A percentile compares a stretch with the other conserved stretches of the same genome.
Evolutionary conservation across 2,113 vertebrate genomes (phyloP).

Genomic region (Melanerpes formicivorus): DNA sequence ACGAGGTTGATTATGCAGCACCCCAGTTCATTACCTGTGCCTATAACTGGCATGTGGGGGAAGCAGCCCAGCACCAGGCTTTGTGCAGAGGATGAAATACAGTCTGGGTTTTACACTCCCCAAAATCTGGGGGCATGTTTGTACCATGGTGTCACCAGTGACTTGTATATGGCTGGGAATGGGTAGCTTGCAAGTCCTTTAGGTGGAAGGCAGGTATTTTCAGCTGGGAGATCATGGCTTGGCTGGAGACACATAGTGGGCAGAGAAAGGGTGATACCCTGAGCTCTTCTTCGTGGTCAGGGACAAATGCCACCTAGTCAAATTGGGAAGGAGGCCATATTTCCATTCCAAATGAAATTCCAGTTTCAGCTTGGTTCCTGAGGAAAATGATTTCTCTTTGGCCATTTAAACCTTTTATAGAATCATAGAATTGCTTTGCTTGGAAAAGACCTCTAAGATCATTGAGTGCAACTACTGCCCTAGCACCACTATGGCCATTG

Average conservation of each 20-base stretch:
- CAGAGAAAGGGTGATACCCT: neutral
- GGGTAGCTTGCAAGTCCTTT: neutral
- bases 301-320: neutral
- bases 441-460: no score
- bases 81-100: neutral
- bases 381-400: neutral
- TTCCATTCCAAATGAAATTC: neutral
- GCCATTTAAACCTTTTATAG: neutral
- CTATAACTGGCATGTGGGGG: neutral
- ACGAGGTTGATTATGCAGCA: neutral
- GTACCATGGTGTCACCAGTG: neutral
- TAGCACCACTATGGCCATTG: no score
- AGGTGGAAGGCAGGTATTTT: neutral
- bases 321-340: neutral
- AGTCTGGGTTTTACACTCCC: neutral
- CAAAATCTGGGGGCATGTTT: neutral
- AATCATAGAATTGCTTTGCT: no score
- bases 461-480: no score
- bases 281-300: neutral
- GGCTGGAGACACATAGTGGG: neutral
- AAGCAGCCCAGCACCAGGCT: neutral
- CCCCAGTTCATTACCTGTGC: neutral
- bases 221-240: neutral
- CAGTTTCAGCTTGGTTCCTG: neutral
- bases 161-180: rapidly evolving